Evolutionary conservation across 2,113 vertebrate genomes (phyloP), one percentile per base, ranked within the genome.

Genomic region (Noctilio leporinus): DNA sequence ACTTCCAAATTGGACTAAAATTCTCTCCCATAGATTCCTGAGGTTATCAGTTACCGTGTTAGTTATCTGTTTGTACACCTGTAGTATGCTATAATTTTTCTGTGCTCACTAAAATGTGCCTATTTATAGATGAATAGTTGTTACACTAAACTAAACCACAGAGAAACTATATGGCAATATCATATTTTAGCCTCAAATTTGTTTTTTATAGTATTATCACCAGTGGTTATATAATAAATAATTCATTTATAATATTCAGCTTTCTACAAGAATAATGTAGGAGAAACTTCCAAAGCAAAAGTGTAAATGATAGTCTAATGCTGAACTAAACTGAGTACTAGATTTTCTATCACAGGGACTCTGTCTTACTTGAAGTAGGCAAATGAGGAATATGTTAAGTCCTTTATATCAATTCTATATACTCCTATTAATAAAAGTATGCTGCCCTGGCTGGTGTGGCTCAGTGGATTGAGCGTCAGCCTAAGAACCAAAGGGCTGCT

Each of bases 91-190:
- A 57, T 55, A 87, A 92, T 96, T 94, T 96, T 47, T 85, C 92
- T 95, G 38, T 51, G 86, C 43, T 35, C 89, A 92, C 45, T 94
- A 95, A 91, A 96, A 89, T 89, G 16, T 93, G 7, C 65, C 75
- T 93, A 77, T 78, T 76, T 17, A 77, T 91, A 91, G n/a, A 86
- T 62, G 90, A 76, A 91, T 12, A 82, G 33, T 49, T 89, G 35
- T 83, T 92, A 81, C 88, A 75, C 38, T 87, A 95, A 92, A 93
- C 64, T 89, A 30, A 95, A 67, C 33, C 94, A 40, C 62, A 94
- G 47, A 92, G 55, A 95, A 96, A 91, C 8, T 14, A 89, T 59
- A 95, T 35, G 30, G 53, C 28, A 86, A n/a, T 76, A 72, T 55
- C 43, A 33, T 40, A 90, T 92, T 92, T 84, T 78, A 93, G 15